phyloP scores from a whole-genome alignment of 2,797 vertebrate genomes.

The Malacoraja senta region DNA sequence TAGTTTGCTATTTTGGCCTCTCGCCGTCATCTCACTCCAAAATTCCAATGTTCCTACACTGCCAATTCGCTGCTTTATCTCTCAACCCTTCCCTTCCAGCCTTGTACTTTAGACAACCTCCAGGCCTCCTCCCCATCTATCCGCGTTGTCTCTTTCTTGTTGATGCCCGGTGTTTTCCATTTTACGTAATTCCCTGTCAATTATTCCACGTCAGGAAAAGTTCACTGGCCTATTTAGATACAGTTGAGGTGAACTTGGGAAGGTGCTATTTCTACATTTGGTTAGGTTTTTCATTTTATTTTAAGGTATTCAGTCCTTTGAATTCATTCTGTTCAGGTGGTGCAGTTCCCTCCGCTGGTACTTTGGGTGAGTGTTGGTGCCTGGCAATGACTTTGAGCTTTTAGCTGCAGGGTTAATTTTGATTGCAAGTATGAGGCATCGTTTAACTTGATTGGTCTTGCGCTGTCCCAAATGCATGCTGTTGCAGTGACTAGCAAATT shows the following conservation, averaged over 20 bases:
- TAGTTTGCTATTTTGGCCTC: not conserved
- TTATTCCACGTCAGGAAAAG: not conserved
- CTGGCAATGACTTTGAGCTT: slow-evolving; percentile 45
- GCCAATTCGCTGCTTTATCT: too few relatives aligned
- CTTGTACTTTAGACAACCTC: too few relatives aligned
- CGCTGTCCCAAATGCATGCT: not conserved
- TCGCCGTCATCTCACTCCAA: too few relatives aligned
- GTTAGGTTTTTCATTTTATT: slow-evolving; percentile 45
- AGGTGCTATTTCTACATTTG: not conserved
- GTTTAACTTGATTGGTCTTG: not conserved
- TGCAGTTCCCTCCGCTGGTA: slow-evolving; percentile 70
- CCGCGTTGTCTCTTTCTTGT: too few relatives aligned
- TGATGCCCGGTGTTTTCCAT: too few relatives aligned
- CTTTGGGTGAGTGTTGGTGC: slow-evolving; percentile 65
- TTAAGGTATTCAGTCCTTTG: slow-evolving; percentile 52
- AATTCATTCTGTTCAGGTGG: slow-evolving; percentile 64
- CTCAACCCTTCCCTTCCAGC: too few relatives aligned
- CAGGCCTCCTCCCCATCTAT: too few relatives aligned
- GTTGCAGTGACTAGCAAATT: not conserved
- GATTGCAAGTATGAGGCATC: not conserved
- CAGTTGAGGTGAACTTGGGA: not conserved
- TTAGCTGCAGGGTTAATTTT: not conserved
- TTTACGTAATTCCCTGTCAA: not conserved
- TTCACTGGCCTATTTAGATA: too few relatives aligned
- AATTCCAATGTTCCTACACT: too few relatives aligned